phyloP scores from a whole-genome alignment of 2,888 invertebrate genomes.

The Tineola bisselliella region DNA sequence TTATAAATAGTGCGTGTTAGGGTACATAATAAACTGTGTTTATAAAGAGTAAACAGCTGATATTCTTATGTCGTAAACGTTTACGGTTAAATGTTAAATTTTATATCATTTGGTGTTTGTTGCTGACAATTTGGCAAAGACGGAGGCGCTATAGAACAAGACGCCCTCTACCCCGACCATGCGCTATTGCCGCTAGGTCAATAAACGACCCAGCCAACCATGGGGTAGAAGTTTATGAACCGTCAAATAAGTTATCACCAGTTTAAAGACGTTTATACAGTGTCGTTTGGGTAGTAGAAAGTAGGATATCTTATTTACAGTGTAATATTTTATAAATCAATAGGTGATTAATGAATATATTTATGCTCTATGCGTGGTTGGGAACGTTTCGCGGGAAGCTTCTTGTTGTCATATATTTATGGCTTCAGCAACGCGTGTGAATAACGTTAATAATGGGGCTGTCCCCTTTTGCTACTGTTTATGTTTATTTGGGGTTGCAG shows the following conservation, averaged over 20 bases:
- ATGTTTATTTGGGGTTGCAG: slow-evolving; percentile 65
- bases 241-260: slow-evolving; percentile 66
- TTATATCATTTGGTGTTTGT: slow-evolving; percentile 1
- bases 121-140: slow-evolving; percentile 10
- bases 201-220: slow-evolving; percentile 33
- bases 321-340: slow-evolving; percentile 23
- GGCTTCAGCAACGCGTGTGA: slow-evolving; percentile 63
- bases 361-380: slow-evolving; percentile 1
- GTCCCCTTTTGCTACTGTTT: slow-evolving; percentile 62
- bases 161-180: slow-evolving; percentile 23
- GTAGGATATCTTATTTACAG: slow-evolving; percentile 61
- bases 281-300: slow-evolving; percentile 23
- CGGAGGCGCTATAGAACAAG: background rate
- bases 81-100: background rate
- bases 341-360: slow-evolving; percentile 15
- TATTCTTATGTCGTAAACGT: slow-evolving; percentile 5
- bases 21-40: background rate
- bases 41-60: background rate
- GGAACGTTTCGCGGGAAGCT: slow-evolving; percentile 18
- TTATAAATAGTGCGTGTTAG: background rate
- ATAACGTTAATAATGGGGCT: slow-evolving; percentile 63
- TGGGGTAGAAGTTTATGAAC: slow-evolving; percentile 58
- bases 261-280: slow-evolving; percentile 49
- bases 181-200: slow-evolving; percentile 25
- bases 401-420: slow-evolving; percentile 58